Conservation (phyloP, 53 echinoderm and acorn worm species). For the Paelopatides confundens region DNA sequence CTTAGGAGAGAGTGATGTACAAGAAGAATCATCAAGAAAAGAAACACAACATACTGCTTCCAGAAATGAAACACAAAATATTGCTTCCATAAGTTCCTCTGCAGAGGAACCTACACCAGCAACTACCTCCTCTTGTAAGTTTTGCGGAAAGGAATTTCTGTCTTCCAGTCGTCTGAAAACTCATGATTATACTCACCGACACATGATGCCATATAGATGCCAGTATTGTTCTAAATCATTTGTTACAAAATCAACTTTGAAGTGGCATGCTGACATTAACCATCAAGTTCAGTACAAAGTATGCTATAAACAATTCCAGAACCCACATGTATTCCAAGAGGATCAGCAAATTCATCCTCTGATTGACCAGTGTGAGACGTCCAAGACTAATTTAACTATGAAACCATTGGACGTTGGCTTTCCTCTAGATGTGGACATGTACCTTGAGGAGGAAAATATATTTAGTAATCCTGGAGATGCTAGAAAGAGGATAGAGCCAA, state of each 20-base stretch:
- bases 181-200: slow-evolving; percentile 5
- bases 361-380: neutral
- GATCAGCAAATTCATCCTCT: neutral
- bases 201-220: neutral
- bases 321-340: neutral
- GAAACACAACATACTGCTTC: neutral
- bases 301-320: neutral
- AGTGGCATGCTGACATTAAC: neutral
- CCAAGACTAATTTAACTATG: neutral
- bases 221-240: neutral
- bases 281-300: neutral
- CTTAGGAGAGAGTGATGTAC: neutral
- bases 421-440: neutral
- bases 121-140: neutral
- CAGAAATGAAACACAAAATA: neutral
- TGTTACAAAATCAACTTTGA: neutral
- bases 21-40: neutral
- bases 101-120: neutral
- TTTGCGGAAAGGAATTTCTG: neutral
- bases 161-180: neutral
- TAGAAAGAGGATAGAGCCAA: neutral
- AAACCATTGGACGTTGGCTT: too few relatives aligned
- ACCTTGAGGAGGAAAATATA: neutral
- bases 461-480: neutral
- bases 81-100: neutral